Conservation (phyloP, 1,140 invertebrate genomes). For the Chironomus striatipennis region DNA sequence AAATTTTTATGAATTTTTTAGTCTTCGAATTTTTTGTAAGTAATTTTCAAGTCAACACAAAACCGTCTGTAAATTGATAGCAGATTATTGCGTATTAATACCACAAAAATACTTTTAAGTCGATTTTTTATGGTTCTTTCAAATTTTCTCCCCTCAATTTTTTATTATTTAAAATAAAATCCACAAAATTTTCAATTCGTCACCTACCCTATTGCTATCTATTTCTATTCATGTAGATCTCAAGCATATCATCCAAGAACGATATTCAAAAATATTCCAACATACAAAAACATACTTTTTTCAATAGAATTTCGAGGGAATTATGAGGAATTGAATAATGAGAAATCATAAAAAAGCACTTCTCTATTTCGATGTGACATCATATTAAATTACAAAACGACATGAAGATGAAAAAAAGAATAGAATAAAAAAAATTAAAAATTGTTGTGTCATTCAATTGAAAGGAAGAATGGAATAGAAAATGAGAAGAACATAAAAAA, state of each 20-base stretch:
- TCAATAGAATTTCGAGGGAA: not conserved
- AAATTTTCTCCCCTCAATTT: not conserved
- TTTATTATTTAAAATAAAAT: too few relatives aligned
- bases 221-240: not conserved
- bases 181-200: not conserved
- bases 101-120: too few relatives aligned
- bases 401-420: too few relatives aligned
- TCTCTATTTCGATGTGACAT: conserved; percentile 1
- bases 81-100: too few relatives aligned
- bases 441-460: conserved; percentile 6
- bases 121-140: too few relatives aligned
- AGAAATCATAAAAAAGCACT: conserved; percentile 17
- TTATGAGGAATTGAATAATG: conserved; percentile 23
- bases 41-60: too few relatives aligned
- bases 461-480: not conserved
- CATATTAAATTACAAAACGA: conserved; percentile 16
- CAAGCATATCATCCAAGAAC: not conserved
- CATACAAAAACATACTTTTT: not conserved
- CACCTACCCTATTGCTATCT: not conserved
- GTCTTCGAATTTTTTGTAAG: too few relatives aligned
- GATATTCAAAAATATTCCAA: not conserved
- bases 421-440: not conserved
- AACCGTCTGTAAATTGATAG: too few relatives aligned
- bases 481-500: not conserved
- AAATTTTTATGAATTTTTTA: too few relatives aligned